Percentiles rank a stretch among this genome's conserved stretches.
phyloP scores from a whole-genome alignment of 2,113 vertebrate genomes.

The Falco punctatus region DNA sequence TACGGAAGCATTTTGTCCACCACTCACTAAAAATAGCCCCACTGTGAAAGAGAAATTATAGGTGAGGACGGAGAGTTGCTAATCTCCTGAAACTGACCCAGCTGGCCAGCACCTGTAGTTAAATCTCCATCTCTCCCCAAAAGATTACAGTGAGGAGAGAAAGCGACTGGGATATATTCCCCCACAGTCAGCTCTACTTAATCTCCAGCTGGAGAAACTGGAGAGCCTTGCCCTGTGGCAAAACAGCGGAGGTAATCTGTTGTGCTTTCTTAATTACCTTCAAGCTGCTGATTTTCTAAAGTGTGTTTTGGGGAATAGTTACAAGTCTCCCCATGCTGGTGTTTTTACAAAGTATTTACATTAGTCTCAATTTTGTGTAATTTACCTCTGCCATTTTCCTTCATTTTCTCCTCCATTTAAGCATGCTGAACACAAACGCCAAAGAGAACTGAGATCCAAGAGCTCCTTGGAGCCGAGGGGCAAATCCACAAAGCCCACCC shows the following conservation, averaged over 20 bases:
- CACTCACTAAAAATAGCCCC: not conserved
- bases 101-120: not conserved
- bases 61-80: not conserved
- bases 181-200: not conserved
- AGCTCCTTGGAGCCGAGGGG: not conserved
- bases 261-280: not conserved
- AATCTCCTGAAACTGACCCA: not conserved
- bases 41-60: not conserved
- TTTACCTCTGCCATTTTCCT: not conserved
- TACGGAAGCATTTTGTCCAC: not conserved
- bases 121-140: not conserved
- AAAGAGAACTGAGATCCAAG: not conserved
- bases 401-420: not conserved
- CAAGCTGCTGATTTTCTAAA: not conserved
- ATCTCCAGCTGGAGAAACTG: not conserved
- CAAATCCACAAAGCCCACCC: not conserved
- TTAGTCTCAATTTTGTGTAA: not conserved
- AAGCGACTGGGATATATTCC: not conserved
- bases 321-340: not conserved
- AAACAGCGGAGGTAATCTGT: not conserved
- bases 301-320: not conserved
- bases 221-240: not conserved
- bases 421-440: not conserved
- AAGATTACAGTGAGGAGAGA: not conserved
- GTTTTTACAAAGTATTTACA: not conserved